phyloP scores from a whole-genome alignment of 2,888 invertebrate genomes.

The Eristalis tenax region DNA sequence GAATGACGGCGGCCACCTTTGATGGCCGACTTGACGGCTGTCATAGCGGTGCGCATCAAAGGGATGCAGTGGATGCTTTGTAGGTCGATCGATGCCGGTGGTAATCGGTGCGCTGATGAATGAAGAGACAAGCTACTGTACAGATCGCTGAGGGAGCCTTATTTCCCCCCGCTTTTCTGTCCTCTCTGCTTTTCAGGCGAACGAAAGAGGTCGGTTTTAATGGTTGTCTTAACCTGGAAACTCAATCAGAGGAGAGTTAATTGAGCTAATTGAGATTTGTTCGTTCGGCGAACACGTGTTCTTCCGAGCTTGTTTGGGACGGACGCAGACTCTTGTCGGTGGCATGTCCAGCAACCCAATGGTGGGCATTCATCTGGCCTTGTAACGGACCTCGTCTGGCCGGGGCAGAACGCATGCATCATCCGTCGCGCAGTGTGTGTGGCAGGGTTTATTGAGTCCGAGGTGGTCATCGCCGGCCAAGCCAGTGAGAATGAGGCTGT shows the following conservation, averaged over 20 bases:
- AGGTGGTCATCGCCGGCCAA: not conserved
- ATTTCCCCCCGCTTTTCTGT: not conserved
- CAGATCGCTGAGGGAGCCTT: not conserved
- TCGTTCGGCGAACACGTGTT: constrained; percentile 18
- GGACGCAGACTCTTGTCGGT: not conserved
- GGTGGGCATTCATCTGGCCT: not conserved
- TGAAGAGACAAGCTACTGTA: constrained; percentile 59
- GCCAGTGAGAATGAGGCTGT: not conserved
- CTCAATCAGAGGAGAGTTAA: constrained; percentile 62
- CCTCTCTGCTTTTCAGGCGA: not conserved
- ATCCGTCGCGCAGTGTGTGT: not conserved
- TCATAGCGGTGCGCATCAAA: constrained; percentile 55
- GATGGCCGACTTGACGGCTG: constrained; percentile 23
- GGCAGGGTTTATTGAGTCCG: not conserved
- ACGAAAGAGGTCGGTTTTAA: constrained; percentile 29
- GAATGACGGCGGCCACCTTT: constrained; percentile 48
- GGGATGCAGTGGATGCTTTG: constrained; percentile 24
- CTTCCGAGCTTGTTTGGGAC: not conserved
- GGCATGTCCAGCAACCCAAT: no score
- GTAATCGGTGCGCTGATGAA: constrained; percentile 49
- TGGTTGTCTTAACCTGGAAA: constrained; percentile 44
- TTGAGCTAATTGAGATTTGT: constrained; percentile 46
- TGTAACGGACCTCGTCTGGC: no score
- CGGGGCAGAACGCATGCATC: not conserved
- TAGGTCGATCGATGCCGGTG: constrained; percentile 61